Evolutionary conservation across 2,888 invertebrate genomes (phyloP), one percentile per base, ranked within the genome.

Genomic region (Aphodius granarius): DNA sequence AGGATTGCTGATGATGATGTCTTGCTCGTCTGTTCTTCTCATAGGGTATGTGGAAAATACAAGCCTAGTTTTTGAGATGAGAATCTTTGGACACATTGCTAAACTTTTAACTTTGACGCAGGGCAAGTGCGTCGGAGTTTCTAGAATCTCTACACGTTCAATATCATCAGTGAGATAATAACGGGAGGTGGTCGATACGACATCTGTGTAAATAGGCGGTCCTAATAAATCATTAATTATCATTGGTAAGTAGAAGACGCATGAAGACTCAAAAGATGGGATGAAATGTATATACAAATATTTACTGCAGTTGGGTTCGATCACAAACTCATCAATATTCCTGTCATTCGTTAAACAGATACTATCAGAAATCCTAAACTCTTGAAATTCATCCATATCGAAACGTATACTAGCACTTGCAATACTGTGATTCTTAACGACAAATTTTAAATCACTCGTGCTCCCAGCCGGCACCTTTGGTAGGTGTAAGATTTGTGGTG

Each of bases 241-340:
- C 19, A 75, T n/a, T 5, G 75, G 75, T 23, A 75, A 64, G 19
- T 20, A 22, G 43, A 71, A 75, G 20, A 17, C 18, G 3, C 71
- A 71, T n/a, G 64, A 23, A 5, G 71, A 63, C 13, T 23, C 18
- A n/a, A 19, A 63, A 3, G 21, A 15, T 17, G 75, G 75, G 4
- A 22, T 64, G 43, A 75, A 75, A 9, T 71, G 68, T n/a, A 75
- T 6, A 63, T 18, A 75, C 15, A 75, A 71, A 13, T 64, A 5
- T 62, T 17, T 65, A 16, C 20, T 20, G 16, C 16, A 17, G 9
- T 63, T 20, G 6, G n/a, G 9, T 3, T 71, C 20, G 9, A 75
- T 17, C n/a, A 63, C n/a, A 5, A 71, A 16, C 18, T 16, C 20
- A 2, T 62, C 19, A 5, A 72, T 19, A 13, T 19, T 15, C 1